These are phyloP conservation scores for Microtus richardsoni DNA, from an alignment of 2,113 vertebrate species.

Conservation along the genomic window DNA sequence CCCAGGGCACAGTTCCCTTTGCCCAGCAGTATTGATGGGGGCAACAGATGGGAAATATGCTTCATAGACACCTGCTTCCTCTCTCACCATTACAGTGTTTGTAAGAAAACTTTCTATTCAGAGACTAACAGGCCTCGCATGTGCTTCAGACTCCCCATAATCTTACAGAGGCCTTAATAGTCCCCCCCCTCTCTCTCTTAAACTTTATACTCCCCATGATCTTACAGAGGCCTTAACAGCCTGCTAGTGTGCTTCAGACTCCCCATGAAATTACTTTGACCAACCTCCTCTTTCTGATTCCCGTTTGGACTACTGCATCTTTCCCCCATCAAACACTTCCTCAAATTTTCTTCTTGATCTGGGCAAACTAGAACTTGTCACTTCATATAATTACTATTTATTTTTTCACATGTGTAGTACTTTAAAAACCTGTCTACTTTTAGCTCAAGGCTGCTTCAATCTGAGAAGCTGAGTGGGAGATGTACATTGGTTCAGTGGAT, in stretches of 20 bases:
- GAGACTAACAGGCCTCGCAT: accelerated
- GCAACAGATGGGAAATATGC: not conserved
- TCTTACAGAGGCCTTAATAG: no score
- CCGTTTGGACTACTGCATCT: not conserved
- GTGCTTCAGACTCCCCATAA: no score
- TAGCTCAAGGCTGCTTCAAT: not conserved
- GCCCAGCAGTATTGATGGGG: not conserved
- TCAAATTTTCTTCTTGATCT: not conserved
- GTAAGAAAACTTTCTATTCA: not conserved
- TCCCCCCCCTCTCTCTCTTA: no score
- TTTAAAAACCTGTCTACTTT: not conserved
- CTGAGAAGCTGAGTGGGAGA: not conserved
- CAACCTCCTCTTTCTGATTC: not conserved
- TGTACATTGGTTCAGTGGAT: not conserved
- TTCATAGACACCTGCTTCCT: not conserved
- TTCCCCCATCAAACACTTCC: not conserved
- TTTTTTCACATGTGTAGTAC: not conserved
- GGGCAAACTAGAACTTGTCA: not conserved
- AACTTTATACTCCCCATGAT: no score
- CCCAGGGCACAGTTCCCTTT: not conserved
- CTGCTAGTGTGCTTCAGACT: no score
- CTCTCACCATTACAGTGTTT: not conserved
- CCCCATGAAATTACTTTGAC: not conserved
- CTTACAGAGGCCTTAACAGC: no score
- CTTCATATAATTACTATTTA: slow-evolving; percentile 17